Evolutionary conservation across 2,888 invertebrate species (phyloP), one percentile per base, ranked within the genome.

Genomic region (Drosophila buzzatii): DNA sequence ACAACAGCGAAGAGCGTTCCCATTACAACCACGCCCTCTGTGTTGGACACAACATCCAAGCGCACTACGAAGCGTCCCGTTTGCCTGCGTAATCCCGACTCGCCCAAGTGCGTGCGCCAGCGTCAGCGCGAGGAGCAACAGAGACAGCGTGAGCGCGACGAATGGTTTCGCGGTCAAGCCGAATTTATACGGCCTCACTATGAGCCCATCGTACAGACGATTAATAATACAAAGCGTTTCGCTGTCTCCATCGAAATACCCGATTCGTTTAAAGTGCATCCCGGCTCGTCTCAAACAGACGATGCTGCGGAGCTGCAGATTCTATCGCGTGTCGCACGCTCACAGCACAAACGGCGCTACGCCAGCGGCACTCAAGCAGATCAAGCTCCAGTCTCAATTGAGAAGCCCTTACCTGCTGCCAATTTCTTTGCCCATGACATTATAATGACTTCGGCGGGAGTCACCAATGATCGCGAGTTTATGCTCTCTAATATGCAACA

Each of bases 181-280:
- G 90, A 90, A 41, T 91, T 91, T 18, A 81, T 88, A 27, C 83
- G 82, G 20, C 91, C 92, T 0, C 87, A 82, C 27, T 92, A 90
- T 42, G 91, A 92, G 42, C 92, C 92, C 27, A 88, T 91, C 61
- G 76, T 91, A 12, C 92, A 92, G 70, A 92, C 92, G 8, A 81
- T 92, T 12, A 92, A 92, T 65, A 92, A 92, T 51, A 92, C 92
- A 0, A 90, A 91, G 37, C 87, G 92, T 7, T 92, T 92, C 70
- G 92, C 92, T 0, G 92, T 92, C 0, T 92, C 92, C 16, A 92
- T 92, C 23, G 92, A 92, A 71, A 92, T 92, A 73, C 92, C 92
- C 7, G 92, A 92, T 42, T 92, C 92, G 2, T 91, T 92, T 33
- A 92, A 91, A 60, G 72, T 73, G 5, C 82, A 86, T 5, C 70